Conservation (phyloP, 2,797 vertebrate species). For the Bradypodion ventrale region DNA sequence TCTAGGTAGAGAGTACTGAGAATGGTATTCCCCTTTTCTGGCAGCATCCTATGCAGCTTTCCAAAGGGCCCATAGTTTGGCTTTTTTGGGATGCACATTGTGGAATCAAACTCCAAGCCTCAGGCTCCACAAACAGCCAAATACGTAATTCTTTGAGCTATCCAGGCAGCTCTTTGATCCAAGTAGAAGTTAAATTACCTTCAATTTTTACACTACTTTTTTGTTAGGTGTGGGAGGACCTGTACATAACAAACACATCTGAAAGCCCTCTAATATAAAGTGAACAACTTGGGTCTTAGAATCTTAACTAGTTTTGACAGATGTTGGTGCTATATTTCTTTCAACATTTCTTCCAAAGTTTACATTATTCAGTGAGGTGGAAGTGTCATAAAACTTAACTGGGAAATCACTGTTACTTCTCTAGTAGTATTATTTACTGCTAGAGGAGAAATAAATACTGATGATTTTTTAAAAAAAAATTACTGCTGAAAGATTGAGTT, state of each 20-base stretch:
- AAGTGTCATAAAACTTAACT: background rate
- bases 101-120: too few species aligned
- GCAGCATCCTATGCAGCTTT: too few species aligned
- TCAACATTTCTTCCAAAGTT: background rate
- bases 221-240: background rate
- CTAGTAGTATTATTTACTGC: background rate
- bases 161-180: background rate
- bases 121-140: too few species aligned
- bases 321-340: background rate
- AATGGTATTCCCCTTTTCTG: too few species aligned
- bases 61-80: too few species aligned
- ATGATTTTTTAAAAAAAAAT: background rate
- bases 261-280: background rate
- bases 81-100: too few species aligned
- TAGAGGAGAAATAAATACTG: background rate
- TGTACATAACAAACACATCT: background rate
- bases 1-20: too few species aligned
- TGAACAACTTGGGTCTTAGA: background rate
- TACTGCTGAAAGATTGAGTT: background rate
- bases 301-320: background rate
- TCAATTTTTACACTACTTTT: background rate
- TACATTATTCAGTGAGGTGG: background rate
- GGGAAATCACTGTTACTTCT: background rate
- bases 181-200: background rate
- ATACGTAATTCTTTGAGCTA: too few species aligned